These are phyloP conservation scores for Oenanthe melanoleuca DNA, from an alignment of 2,113 vertebrate genomes.

Conservation along the genomic window DNA sequence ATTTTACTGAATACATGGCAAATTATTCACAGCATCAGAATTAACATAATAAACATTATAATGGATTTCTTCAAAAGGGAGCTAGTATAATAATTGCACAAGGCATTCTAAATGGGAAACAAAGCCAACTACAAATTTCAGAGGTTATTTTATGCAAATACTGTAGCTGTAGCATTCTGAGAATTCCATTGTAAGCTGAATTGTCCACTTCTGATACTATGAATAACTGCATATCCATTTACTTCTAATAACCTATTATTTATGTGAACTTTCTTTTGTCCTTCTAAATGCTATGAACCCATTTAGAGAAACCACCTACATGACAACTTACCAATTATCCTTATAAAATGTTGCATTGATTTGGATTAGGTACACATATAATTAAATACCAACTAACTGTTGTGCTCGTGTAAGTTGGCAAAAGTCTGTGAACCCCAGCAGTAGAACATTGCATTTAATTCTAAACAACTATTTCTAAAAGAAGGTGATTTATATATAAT, in stretches of 20 bases:
- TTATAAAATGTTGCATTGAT: not conserved
- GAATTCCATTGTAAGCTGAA: not conserved
- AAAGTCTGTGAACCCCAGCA: not conserved
- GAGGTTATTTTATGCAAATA: slow-evolving; percentile 31
- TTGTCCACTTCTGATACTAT: not conserved
- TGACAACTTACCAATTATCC: slow-evolving; percentile 25
- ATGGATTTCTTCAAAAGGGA: slow-evolving; percentile 1
- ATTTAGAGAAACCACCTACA: slow-evolving; percentile 34
- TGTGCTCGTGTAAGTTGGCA: not conserved
- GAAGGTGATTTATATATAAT: not conserved
- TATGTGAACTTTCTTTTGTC: slow-evolving; percentile 39
- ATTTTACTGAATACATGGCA: not conserved
- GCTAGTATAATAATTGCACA: slow-evolving; percentile 7
- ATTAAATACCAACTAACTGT: slow-evolving; percentile 12
- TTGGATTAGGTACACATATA: slow-evolving; percentile 9
- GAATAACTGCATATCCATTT: not conserved
- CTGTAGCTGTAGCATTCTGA: not conserved
- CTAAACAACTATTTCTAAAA: not conserved
- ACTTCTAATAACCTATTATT: slow-evolving; percentile 54
- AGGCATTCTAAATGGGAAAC: not conserved
- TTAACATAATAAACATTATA: slow-evolving; percentile 1
- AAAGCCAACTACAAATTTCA: not conserved
- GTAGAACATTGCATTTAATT: not conserved
- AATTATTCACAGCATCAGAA: slow-evolving; percentile 24
- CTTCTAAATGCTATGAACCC: slow-evolving; percentile 7